These are phyloP conservation scores for Echinometra lucunter DNA, from an alignment of 53 echinoderm and acorn worm species.

Conservation along the genomic window DNA sequence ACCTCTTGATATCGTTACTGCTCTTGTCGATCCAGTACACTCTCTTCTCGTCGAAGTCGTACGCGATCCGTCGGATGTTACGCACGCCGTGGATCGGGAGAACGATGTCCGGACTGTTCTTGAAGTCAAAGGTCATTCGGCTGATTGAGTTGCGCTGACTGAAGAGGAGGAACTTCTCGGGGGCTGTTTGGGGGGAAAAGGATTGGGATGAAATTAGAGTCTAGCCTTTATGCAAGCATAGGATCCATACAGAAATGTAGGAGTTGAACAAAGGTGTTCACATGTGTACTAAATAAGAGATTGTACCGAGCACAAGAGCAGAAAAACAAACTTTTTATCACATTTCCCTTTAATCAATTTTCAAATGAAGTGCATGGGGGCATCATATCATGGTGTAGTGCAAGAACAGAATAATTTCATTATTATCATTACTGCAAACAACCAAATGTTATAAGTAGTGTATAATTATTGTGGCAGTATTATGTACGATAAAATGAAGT, in stretches of 20 bases:
- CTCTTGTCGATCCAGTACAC: conserved; percentile 86
- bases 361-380: too few relatives aligned
- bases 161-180: conserved; percentile 88
- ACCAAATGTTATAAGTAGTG: too few relatives aligned
- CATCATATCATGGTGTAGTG: too few relatives aligned
- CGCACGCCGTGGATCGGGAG: conserved; percentile 84
- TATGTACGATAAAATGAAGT: too few relatives aligned
- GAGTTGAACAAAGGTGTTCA: too few relatives aligned
- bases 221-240: not conserved
- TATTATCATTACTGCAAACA: too few relatives aligned
- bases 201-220: not conserved
- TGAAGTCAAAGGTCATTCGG: conserved; percentile 81
- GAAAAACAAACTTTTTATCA: not conserved
- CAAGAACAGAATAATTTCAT: too few relatives aligned
- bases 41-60: conserved; percentile 76
- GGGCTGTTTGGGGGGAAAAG: conserved; percentile 73
- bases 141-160: conserved; percentile 82
- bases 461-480: too few relatives aligned
- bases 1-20: conserved; percentile 83
- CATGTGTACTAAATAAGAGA: too few relatives aligned
- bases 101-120: conserved; percentile 81
- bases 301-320: not conserved
- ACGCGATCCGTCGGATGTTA: conserved; percentile 87
- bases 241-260: not conserved
- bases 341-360: not conserved